Conservation (phyloP, 2,797 vertebrate genomes). For the Australoheros facetus region DNA sequence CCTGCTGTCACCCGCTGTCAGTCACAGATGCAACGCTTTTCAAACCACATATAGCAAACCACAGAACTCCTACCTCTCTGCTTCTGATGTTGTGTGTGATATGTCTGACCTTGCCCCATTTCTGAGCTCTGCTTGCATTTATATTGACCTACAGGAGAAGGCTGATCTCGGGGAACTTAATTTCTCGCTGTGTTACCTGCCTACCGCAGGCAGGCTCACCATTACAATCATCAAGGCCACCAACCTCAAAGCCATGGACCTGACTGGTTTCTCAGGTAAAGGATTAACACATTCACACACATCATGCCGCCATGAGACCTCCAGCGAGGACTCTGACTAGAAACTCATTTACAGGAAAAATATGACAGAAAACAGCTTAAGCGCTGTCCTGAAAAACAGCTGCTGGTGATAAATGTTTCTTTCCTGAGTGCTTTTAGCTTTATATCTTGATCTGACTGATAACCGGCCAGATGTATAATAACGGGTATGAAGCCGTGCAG, state of each 20-base stretch:
- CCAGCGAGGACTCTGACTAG: background rate
- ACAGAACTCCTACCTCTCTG: conserved; percentile 8
- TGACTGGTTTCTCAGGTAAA: conserved; percentile 93
- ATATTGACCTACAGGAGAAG: conserved; percentile 85
- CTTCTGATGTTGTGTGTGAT: conserved; percentile 23
- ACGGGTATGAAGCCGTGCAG: background rate
- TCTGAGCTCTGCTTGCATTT: conserved; percentile 44
- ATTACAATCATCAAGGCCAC: conserved; percentile 92
- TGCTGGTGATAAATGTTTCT: background rate
- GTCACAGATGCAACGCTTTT: conserved; percentile 42
- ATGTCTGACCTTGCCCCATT: background rate
- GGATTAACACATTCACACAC: conserved; percentile 8
- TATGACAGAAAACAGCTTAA: conserved; percentile 26
- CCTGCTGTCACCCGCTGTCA: conserved; percentile 38
- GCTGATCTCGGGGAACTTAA: conserved; percentile 95
- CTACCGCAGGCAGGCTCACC: conserved; percentile 91
- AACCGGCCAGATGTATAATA: background rate
- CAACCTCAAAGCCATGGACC: conserved; percentile 96
- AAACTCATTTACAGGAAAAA: conserved; percentile 24
- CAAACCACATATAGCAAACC: conserved; percentile 6
- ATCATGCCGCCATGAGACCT: background rate
- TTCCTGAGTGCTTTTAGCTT: background rate
- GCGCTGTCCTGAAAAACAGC: conserved; percentile 10
- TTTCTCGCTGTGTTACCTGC: conserved; percentile 95
- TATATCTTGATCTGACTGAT: background rate